These are phyloP conservation scores for Adelosebastes latens DNA, from an alignment of 2,797 vertebrate genomes.

Conservation along the genomic window DNA sequence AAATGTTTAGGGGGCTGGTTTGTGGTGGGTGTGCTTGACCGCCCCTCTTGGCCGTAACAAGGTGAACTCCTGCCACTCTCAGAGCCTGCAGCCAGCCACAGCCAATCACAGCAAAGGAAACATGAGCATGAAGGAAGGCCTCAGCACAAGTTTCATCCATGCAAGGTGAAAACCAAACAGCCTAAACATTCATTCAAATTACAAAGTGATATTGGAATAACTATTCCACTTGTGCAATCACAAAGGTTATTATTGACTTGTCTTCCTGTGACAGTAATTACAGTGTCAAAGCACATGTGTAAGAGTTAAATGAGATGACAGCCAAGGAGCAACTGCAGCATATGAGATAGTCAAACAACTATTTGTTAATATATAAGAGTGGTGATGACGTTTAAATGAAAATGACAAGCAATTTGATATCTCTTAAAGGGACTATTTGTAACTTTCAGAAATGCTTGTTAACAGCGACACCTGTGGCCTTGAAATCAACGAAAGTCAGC, in stretches of 20 bases:
- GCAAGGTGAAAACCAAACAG: slow-evolving; percentile 51
- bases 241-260: slow-evolving; percentile 13
- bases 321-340: slow-evolving; percentile 32
- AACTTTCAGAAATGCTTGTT: no score
- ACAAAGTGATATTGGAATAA: slow-evolving; percentile 29
- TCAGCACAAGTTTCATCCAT: slow-evolving; percentile 37
- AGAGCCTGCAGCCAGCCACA: slow-evolving; percentile 89
- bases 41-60: slow-evolving; percentile 96
- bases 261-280: neutral
- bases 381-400: slow-evolving; percentile 25
- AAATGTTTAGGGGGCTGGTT: slow-evolving; percentile 99
- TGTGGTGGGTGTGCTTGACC: slow-evolving; percentile 94
- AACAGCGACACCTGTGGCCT: no score
- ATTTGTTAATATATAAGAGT: slow-evolving; percentile 1
- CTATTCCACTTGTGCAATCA: slow-evolving; percentile 65
- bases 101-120: slow-evolving; percentile 80
- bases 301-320: slow-evolving; percentile 60
- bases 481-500: no score
- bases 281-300: slow-evolving; percentile 59
- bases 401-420: slow-evolving; percentile 20
- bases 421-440: neutral
- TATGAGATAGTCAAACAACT: slow-evolving; percentile 27
- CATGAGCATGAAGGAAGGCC: slow-evolving; percentile 67
- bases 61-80: slow-evolving; percentile 99
- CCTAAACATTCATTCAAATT: slow-evolving; percentile 18